Evolutionary conservation across 2,888 invertebrate species (phyloP).

Genomic region (Griposia aprilina): DNA sequence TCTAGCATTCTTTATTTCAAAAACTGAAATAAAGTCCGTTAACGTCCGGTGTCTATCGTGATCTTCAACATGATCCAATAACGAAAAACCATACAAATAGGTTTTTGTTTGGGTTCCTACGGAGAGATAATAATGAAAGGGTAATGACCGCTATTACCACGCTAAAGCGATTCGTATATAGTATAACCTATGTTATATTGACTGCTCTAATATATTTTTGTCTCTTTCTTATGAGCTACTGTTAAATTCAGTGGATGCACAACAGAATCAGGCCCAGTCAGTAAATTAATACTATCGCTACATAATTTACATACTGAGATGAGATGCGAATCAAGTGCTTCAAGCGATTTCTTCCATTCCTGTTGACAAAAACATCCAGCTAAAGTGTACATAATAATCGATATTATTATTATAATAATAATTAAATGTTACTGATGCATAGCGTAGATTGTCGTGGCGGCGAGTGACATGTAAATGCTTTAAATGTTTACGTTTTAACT

Average conservation of each 20-base stretch:
- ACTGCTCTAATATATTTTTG: not conserved
- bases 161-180: not conserved
- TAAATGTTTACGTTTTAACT: conserved; percentile 57
- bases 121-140: not conserved
- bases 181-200: too few relatives aligned
- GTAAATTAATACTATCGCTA: not conserved
- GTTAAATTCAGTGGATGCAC: not conserved
- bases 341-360: conserved; percentile 14
- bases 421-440: conserved; percentile 52
- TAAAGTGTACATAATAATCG: conserved; percentile 49
- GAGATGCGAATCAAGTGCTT: conserved; percentile 16
- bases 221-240: not conserved
- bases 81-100: not conserved
- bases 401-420: conserved; percentile 47
- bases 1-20: not conserved
- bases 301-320: not conserved
- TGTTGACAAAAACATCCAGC: conserved; percentile 30
- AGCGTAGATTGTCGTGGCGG: conserved; percentile 38
- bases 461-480: conserved; percentile 55
- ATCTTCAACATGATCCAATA: not conserved
- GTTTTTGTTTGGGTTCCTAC: not conserved
- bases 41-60: not conserved
- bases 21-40: not conserved
- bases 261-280: not conserved
- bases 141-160: not conserved